Percentiles rank a stretch among this genome's conserved stretches.
Conservation (phyloP, 1,140 invertebrate genomes). For the Drosophila dunni region DNA sequence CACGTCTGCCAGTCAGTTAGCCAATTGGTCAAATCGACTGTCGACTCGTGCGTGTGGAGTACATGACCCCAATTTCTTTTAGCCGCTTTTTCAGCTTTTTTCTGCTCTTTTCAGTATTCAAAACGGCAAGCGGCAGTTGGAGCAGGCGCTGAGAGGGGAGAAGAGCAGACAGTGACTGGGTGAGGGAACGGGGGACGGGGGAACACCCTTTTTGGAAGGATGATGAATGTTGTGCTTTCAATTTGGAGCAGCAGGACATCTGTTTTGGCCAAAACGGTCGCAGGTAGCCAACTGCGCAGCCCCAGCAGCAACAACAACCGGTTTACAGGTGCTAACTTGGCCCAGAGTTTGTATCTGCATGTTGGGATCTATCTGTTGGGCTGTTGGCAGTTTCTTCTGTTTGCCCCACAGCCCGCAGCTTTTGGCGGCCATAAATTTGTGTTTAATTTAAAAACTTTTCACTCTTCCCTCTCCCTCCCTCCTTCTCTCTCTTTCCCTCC, state of each 20-base stretch:
- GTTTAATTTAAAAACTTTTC: slow-evolving; percentile 83
- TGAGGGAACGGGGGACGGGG: neutral
- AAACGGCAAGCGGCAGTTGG: slow-evolving; percentile 40
- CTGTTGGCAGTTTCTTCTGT: slow-evolving; percentile 17
- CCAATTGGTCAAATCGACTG: slow-evolving; percentile 3
- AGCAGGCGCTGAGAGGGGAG: neutral
- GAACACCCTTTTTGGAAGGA: slow-evolving; percentile 53
- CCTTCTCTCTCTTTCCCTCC: too few relatives aligned
- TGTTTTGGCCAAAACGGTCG: slow-evolving; percentile 62
- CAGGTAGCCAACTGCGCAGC: slow-evolving; percentile 32
- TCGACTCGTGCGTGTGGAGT: slow-evolving; percentile 59
- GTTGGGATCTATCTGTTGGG: neutral
- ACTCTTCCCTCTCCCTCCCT: slow-evolving; percentile 50
- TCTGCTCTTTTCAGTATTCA: slow-evolving; percentile 47
- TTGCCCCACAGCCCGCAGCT: slow-evolving; percentile 78
- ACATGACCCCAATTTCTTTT: slow-evolving; percentile 84
- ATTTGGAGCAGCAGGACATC: slow-evolving; percentile 84
- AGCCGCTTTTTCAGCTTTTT: slow-evolving; percentile 34
- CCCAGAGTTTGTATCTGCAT: slow-evolving; percentile 9
- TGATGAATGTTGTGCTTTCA: slow-evolving; percentile 84
- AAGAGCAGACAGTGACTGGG: neutral
- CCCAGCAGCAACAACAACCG: slow-evolving; percentile 43
- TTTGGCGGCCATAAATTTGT: slow-evolving; percentile 78
- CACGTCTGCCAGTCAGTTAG: slow-evolving; percentile 1
- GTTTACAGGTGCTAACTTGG: slow-evolving; percentile 81